Percentiles rank a stretch among this genome's conserved stretches.
These are phyloP conservation scores for Tipula vernalis DNA, from an alignment of 2,888 invertebrate species.

Conservation along the genomic window DNA sequence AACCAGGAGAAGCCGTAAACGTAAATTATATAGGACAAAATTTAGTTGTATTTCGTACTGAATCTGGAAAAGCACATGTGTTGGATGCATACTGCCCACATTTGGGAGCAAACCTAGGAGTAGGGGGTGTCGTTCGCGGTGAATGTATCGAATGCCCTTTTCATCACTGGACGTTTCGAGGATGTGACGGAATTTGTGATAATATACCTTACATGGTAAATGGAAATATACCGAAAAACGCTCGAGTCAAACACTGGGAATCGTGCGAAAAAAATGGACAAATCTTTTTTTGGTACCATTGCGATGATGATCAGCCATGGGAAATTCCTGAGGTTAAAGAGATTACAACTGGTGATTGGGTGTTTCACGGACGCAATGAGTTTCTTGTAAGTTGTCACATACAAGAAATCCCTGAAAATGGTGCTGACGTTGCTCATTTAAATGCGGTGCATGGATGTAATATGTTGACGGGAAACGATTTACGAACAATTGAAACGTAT, in stretches of 20 bases:
- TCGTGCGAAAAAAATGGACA: slow-evolving; percentile 56
- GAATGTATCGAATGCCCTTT: slow-evolving; percentile 81
- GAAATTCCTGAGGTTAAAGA: slow-evolving; percentile 42
- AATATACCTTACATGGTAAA: slow-evolving; percentile 58
- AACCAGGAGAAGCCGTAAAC: slow-evolving; percentile 41
- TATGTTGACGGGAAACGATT: slow-evolving; percentile 38
- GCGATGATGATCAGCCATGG: slow-evolving; percentile 63
- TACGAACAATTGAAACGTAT: slow-evolving; percentile 28
- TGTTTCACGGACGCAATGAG: slow-evolving; percentile 64
- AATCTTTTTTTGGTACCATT: slow-evolving; percentile 75
- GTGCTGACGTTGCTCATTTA: slow-evolving; percentile 73
- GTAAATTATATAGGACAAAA: slow-evolving; percentile 58
- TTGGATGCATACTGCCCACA: slow-evolving; percentile 85
- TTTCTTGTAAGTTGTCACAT: slow-evolving; percentile 66
- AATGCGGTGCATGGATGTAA: slow-evolving; percentile 58
- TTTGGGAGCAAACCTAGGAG: slow-evolving; percentile 73
- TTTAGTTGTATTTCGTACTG: slow-evolving; percentile 55
- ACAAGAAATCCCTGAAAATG: slow-evolving; percentile 86
- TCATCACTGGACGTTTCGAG: slow-evolving; percentile 75
- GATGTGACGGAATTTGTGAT: slow-evolving; percentile 56
- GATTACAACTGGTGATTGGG: slow-evolving; percentile 43
- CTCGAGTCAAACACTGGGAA: slow-evolving; percentile 56
- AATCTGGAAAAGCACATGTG: slow-evolving; percentile 48
- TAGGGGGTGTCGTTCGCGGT: slow-evolving; percentile 63
- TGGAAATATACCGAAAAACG: slow-evolving; percentile 49